Evolutionary conservation across 2,113 vertebrate species (phyloP).

Genomic region (Lutjanus erythropterus): DNA sequence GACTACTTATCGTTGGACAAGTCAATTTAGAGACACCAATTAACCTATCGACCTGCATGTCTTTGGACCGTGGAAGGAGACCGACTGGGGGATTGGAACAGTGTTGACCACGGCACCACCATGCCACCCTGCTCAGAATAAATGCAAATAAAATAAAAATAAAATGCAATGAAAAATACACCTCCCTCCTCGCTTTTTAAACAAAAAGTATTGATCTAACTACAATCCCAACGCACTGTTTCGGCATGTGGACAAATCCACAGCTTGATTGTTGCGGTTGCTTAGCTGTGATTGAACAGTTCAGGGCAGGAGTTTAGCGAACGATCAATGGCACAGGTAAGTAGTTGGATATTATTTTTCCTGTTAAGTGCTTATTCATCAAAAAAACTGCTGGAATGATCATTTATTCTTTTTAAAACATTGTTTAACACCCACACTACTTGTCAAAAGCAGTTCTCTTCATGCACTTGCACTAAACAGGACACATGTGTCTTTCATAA

Average conservation of each 20-base stretch:
- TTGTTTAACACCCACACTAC: neutral
- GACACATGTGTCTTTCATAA: constrained; percentile 15
- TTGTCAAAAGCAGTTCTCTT: constrained; percentile 11
- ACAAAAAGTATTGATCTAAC: neutral
- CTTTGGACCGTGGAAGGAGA: too few relatives aligned
- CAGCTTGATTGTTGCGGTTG: too few relatives aligned
- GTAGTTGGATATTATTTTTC: neutral
- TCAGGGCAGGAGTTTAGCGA: neutral
- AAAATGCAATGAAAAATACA: too few relatives aligned
- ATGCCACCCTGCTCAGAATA: too few relatives aligned
- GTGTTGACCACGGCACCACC: too few relatives aligned
- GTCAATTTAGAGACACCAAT: too few relatives aligned
- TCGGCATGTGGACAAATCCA: neutral
- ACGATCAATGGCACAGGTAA: neutral
- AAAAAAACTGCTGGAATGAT: constrained; percentile 11
- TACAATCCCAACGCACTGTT: neutral
- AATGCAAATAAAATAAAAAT: too few relatives aligned
- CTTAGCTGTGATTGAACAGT: neutral
- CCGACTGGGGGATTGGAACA: too few relatives aligned
- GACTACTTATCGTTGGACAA: too few relatives aligned
- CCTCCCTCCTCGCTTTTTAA: neutral
- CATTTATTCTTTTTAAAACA: constrained; percentile 41
- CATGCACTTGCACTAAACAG: neutral
- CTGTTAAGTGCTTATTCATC: neutral
- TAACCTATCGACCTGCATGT: too few relatives aligned